Base-by-base conservation (phyloP, 2,888 invertebrate genomes). In the Erynnis tages region DNA sequence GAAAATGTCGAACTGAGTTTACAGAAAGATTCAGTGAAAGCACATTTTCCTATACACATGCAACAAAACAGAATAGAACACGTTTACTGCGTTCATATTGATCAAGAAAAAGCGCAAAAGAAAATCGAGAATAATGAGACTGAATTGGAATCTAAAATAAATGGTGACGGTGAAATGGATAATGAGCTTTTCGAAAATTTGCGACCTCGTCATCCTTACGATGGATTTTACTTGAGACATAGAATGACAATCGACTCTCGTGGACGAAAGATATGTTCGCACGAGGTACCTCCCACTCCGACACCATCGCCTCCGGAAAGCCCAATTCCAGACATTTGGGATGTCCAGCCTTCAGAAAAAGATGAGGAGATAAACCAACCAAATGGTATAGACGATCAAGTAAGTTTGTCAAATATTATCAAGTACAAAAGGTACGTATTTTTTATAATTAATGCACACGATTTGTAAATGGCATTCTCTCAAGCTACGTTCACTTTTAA, bases 151-250 rank as follows among this genome's bases (percentile, higher is more conserved):
- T 34, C 48, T 61, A 57, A 63, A 17, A 54, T 70, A 48, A 85
- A 84, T 64, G 84, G 82, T 30, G 65, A 76, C 56, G 55, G 67
- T 2, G 81, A 76, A 29, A 61, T 63, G 23, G 84, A 84, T 34
- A 71, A 71, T 63, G 79, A 79, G 25, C 65, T 65, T 57, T 62
- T 66, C 46, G 84, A 86, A 37, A 82, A 82, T 79, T 69, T 70
- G 48, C 27, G 25, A 35, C 89, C 89, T n/a, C 76, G 89, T 56
- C 90, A 90, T 61, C 90, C 90, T 3, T 90, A 90, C 55, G 90
- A 90, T 62, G 86, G 82, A 13, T 90, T 79, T 65, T 90, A 89
- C 58, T 73, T 90, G 61, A 76, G 81, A 58, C 90, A 90, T 62
- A 76, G 67, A 63, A 63, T 69, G 23, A 82, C 83, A 38, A 71